Evolutionary conservation across 2,888 invertebrate genomes (phyloP).

Genomic region (Gnatocerus cornutus): DNA sequence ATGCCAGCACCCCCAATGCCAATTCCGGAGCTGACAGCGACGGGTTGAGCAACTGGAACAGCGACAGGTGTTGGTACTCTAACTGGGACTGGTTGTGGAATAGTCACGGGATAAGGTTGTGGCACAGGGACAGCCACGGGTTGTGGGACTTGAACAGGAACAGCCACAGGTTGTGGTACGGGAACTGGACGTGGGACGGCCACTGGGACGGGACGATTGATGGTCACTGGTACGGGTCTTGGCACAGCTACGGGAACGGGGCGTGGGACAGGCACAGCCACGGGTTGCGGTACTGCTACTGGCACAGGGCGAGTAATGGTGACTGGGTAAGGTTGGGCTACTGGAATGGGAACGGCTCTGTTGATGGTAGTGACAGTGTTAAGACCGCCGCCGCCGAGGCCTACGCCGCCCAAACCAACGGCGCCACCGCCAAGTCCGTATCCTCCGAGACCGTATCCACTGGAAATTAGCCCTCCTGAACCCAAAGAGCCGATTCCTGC

Average conservation of each 20-base stretch:
- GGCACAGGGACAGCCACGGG: conserved; percentile 60
- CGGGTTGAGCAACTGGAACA: conserved; percentile 50
- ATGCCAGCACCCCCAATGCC: conserved; percentile 31
- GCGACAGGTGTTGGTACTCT: conserved; percentile 56
- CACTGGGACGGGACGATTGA: conserved; percentile 75
- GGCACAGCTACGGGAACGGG: conserved; percentile 63
- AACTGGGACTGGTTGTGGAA: conserved; percentile 72
- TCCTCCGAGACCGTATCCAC: conserved; percentile 51
- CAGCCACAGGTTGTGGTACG: conserved; percentile 63
- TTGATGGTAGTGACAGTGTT: conserved; percentile 66
- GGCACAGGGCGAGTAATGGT: conserved; percentile 69
- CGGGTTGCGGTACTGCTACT: conserved; percentile 67
- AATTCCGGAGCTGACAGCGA: conserved; percentile 53
- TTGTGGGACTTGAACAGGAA: conserved; percentile 59
- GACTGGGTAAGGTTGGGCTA: conserved; percentile 66
- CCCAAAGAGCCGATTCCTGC: conserved; percentile 45
- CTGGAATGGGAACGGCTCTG: conserved; percentile 74
- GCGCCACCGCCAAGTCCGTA: conserved; percentile 46
- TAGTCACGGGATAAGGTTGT: conserved; percentile 73
- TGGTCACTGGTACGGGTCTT: conserved; percentile 62
- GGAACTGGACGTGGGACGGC: conserved; percentile 66
- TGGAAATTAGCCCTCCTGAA: conserved; percentile 50
- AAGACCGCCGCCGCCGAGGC: conserved; percentile 55
- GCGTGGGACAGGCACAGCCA: conserved; percentile 65
- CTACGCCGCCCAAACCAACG: conserved; percentile 52